These are phyloP conservation scores for Pterophyllum scalare DNA, from an alignment of 2,113 vertebrate species.

Conservation along the genomic window DNA sequence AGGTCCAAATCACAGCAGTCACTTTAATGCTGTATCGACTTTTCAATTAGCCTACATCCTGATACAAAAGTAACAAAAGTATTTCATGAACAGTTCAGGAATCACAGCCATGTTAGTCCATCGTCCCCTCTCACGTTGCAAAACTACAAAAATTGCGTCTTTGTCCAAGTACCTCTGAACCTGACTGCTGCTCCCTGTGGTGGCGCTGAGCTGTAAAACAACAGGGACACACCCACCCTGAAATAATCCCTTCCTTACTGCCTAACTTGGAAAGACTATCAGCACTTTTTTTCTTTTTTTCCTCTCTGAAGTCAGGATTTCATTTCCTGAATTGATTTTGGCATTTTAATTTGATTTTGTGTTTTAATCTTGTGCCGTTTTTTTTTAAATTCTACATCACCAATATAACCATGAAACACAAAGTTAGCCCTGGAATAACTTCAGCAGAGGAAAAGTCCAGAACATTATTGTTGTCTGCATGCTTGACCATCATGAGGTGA, in stretches of 20 bases:
- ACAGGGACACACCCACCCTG: not conserved
- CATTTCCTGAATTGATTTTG: not conserved
- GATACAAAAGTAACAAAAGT: not conserved
- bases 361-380: not conserved
- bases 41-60: not conserved
- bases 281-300: not conserved
- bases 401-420: not conserved
- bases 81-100: not conserved
- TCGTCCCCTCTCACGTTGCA: not conserved
- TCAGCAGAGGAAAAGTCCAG: not conserved
- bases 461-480: not conserved
- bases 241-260: not conserved
- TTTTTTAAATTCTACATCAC: not conserved
- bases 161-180: not conserved
- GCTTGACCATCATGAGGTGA: not conserved
- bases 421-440: not conserved
- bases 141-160: not conserved
- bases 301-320: not conserved
- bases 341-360: not conserved
- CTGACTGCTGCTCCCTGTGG: not conserved
- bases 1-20: too few relatives aligned
- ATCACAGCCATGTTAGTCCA: not conserved
- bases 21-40: not conserved
- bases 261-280: not conserved
- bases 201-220: not conserved